Conservation (phyloP, 1,140 invertebrate genomes). For the Leptinotarsa defecta region DNA sequence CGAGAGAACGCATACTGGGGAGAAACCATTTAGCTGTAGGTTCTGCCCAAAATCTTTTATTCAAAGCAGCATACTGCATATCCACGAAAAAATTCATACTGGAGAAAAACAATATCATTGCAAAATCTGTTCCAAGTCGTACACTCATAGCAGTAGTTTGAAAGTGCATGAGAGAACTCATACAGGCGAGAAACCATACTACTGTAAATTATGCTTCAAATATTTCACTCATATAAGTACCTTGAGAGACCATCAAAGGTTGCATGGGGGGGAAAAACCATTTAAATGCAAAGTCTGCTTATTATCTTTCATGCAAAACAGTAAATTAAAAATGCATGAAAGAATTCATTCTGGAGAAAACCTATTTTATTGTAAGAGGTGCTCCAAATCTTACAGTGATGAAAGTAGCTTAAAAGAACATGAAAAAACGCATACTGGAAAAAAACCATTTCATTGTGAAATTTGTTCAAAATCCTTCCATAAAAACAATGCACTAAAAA, state of each 20-base stretch:
- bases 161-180: slow-evolving; percentile 47
- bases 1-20: slow-evolving; percentile 43
- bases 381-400: slow-evolving; percentile 55
- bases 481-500: background rate
- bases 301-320: too few species aligned
- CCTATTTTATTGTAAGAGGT: slow-evolving; percentile 63
- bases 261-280: slow-evolving; percentile 25
- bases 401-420: background rate
- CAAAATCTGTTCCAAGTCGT: slow-evolving; percentile 48
- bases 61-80: slow-evolving; percentile 48
- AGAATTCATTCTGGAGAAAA: too few species aligned
- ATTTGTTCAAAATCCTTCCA: slow-evolving; percentile 1
- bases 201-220: slow-evolving; percentile 46
- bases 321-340: too few species aligned
- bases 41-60: slow-evolving; percentile 51
- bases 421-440: background rate
- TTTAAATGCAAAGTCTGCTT: too few species aligned
- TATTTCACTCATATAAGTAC: slow-evolving; percentile 47
- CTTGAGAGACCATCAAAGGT: slow-evolving; percentile 45
- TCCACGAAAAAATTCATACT: slow-evolving; percentile 59
- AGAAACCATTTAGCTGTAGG: slow-evolving; percentile 48
- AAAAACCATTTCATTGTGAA: slow-evolving; percentile 18
- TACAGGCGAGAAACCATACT: slow-evolving; percentile 40
- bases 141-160: slow-evolving; percentile 49
- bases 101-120: slow-evolving; percentile 51